phyloP scores from a whole-genome alignment of 2,113 vertebrate genomes.

The Ophthalmolycus amberensis region DNA sequence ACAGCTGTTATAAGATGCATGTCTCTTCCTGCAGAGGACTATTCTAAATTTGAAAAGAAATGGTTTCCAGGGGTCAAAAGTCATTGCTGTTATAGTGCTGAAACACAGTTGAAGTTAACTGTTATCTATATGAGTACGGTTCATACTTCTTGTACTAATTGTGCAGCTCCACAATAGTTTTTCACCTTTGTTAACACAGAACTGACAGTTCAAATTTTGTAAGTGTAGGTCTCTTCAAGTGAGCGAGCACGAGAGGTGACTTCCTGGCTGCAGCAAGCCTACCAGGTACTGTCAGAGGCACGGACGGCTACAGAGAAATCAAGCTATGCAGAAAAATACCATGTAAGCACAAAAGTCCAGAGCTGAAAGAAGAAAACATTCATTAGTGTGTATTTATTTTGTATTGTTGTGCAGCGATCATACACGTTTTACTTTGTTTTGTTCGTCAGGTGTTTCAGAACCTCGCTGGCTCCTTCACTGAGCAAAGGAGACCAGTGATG shows the following conservation, averaged over 20 bases:
- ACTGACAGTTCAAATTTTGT: neutral
- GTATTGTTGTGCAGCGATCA: neutral
- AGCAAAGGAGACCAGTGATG: conserved; percentile 59
- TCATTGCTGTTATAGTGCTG: neutral
- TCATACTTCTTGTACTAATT: neutral
- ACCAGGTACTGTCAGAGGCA: conserved; percentile 48
- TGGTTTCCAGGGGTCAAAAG: neutral
- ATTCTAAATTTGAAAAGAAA: neutral
- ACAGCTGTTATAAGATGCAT: neutral
- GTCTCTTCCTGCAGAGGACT: neutral
- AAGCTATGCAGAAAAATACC: conserved; percentile 57
- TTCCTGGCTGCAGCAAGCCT: conserved; percentile 57
- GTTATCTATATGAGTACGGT: neutral
- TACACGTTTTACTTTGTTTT: neutral
- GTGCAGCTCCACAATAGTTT: neutral
- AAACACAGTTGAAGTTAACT: neutral
- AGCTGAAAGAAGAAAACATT: neutral
- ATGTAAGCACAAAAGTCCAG: conserved; percentile 24
- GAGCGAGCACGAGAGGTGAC: conserved; percentile 51
- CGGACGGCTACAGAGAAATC: conserved; percentile 31
- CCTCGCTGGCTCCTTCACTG: conserved; percentile 38
- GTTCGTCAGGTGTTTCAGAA: conserved; percentile 50
- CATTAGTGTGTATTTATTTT: neutral
- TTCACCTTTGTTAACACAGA: neutral
- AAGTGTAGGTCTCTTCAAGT: conserved; percentile 39